A percentile compares a stretch with the other conserved stretches of the same genome.
phyloP scores from a whole-genome alignment of 2,888 invertebrate species.

The Agapetus fuscipes region DNA sequence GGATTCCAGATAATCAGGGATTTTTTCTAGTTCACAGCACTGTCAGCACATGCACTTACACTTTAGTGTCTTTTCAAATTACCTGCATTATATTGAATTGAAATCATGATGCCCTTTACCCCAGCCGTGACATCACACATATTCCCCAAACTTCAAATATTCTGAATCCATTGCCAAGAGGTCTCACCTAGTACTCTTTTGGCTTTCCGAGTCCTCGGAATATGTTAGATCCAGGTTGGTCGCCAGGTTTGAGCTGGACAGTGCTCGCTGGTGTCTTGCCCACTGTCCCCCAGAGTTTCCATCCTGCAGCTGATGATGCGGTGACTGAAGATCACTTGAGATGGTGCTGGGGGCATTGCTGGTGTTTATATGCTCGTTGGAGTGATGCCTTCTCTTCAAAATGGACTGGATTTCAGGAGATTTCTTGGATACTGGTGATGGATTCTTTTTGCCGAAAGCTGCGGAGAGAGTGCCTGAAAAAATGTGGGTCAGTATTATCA shows the following conservation, averaged over 20 bases:
- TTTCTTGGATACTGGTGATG: slow-evolving; percentile 16
- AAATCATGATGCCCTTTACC: too few relatives aligned
- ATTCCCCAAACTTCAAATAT: too few relatives aligned
- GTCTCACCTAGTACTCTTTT: too few relatives aligned
- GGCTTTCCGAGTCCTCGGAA: slow-evolving; percentile 61
- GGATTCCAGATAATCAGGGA: too few relatives aligned
- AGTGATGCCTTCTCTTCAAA: slow-evolving; percentile 46
- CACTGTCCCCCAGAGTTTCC: slow-evolving; percentile 30
- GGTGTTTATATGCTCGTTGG: slow-evolving; percentile 35
- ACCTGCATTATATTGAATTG: too few relatives aligned
- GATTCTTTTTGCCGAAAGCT: slow-evolving; percentile 20
- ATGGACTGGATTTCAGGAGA: slow-evolving; percentile 44
- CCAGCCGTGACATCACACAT: too few relatives aligned
- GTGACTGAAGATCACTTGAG: slow-evolving; percentile 6
- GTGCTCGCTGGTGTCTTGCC: slow-evolving; percentile 30
- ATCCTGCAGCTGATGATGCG: slow-evolving; percentile 5
- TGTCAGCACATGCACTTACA: too few relatives aligned
- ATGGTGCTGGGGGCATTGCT: slow-evolving; percentile 14
- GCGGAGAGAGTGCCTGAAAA: slow-evolving; percentile 10
- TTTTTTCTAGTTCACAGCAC: too few relatives aligned
- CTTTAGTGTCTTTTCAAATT: too few relatives aligned
- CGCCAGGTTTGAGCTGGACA: slow-evolving; percentile 36
- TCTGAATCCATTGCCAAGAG: too few relatives aligned
- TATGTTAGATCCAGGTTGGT: slow-evolving; percentile 44
- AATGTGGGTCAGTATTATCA: too few relatives aligned